Evolutionary conservation across 1,140 invertebrate genomes (phyloP).

Genomic region (Neodiprion pinetum): DNA sequence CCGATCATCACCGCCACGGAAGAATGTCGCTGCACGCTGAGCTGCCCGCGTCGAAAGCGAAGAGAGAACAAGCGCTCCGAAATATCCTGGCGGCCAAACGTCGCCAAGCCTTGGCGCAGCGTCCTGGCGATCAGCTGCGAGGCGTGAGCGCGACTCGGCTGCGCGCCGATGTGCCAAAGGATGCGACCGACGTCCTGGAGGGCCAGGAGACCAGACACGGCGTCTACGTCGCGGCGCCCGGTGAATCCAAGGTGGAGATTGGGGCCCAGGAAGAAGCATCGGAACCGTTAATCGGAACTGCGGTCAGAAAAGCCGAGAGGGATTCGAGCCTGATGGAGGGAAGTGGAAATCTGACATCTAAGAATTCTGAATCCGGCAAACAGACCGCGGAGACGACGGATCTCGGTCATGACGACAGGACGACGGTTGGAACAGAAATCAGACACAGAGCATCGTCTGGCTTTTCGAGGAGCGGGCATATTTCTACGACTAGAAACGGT

Average conservation of each 20-base stretch:
- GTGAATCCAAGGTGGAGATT: neutral
- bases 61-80: slow-evolving; percentile 44
- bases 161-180: slow-evolving; percentile 20
- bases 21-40: slow-evolving; percentile 40
- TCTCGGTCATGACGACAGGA: neutral
- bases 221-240: slow-evolving; percentile 38
- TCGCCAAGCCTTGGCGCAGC: slow-evolving; percentile 36
- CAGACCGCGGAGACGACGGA: neutral
- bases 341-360: neutral
- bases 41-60: slow-evolving; percentile 41
- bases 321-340: neutral
- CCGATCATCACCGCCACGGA: slow-evolving; percentile 34
- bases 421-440: neutral
- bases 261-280: neutral
- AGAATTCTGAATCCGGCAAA: neutral
- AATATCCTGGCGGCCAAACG: slow-evolving; percentile 44
- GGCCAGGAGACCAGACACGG: slow-evolving; percentile 47
- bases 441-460: neutral
- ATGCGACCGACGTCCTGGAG: slow-evolving; percentile 41
- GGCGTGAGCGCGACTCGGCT: slow-evolving; percentile 15
- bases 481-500: neutral
- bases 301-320: neutral
- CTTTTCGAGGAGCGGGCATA: neutral
- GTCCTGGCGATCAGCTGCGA: slow-evolving; percentile 20
- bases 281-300: slow-evolving; percentile 8